A percentile compares a stretch with the other conserved stretches of the same genome.
phyloP scores from a whole-genome alignment of 2,797 vertebrate species.

The Melanitta fusca region DNA sequence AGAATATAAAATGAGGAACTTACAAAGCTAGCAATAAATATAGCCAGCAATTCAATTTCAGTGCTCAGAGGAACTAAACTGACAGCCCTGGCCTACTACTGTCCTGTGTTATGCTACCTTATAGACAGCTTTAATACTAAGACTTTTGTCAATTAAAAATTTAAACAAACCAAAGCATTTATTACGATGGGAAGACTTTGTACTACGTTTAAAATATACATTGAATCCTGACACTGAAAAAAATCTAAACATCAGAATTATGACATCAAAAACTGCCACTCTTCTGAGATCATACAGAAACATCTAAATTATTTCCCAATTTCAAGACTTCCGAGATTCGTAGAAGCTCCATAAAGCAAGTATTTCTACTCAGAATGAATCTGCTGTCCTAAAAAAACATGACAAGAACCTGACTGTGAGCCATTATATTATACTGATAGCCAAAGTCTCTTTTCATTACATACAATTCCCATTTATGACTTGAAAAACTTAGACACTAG shows the following conservation, averaged over 20 bases:
- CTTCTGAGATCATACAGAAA: not conserved
- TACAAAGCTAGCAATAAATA: not conserved
- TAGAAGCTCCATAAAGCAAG: not conserved
- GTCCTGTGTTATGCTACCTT: not conserved
- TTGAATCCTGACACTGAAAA: not conserved
- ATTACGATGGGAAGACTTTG: not conserved
- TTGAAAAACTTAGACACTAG: not conserved
- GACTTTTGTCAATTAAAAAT: not conserved
- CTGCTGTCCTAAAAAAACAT: not conserved
- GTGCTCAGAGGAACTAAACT: not conserved
- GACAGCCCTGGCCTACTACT: not conserved
- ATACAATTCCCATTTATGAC: not conserved
- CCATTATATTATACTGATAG: not conserved
- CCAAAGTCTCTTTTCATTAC: not conserved
- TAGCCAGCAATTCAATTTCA: not conserved
- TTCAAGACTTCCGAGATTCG: not conserved
- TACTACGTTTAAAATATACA: not conserved
- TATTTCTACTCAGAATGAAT: not conserved
- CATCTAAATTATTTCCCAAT: not conserved
- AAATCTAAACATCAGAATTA: not conserved
- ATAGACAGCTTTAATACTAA: not conserved
- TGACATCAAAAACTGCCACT: not conserved
- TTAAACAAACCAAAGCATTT: not conserved
- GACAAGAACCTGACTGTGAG: not conserved
- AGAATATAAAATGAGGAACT: not conserved